These are phyloP conservation scores for Trichopria drosophilae DNA, from an alignment of 2,888 invertebrate genomes.

Conservation along the genomic window DNA sequence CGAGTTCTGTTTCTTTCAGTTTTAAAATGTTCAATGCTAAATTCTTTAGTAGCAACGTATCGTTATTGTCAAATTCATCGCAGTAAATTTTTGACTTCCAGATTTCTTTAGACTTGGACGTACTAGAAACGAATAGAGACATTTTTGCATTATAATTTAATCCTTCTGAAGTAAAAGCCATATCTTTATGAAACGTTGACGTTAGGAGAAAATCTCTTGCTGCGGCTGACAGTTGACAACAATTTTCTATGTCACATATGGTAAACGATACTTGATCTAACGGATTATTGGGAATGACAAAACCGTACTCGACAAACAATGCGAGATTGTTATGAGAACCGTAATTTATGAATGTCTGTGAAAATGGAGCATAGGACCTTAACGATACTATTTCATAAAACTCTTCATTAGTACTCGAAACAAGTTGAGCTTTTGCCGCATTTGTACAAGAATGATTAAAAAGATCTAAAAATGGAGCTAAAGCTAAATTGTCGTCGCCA, in stretches of 20 bases:
- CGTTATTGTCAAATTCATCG: slow-evolving; percentile 37
- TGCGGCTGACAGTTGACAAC: slow-evolving; percentile 52
- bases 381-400: slow-evolving; percentile 64
- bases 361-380: slow-evolving; percentile 63
- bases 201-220: slow-evolving; percentile 67
- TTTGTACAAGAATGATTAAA: slow-evolving; percentile 79
- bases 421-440: slow-evolving; percentile 61
- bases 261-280: slow-evolving; percentile 69
- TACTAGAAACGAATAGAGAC: slow-evolving; percentile 43
- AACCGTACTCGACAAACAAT: slow-evolving; percentile 86
- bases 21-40: slow-evolving; percentile 40
- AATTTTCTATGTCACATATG: slow-evolving; percentile 62
- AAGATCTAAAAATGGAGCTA: slow-evolving; percentile 88
- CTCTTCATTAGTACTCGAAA: slow-evolving; percentile 50
- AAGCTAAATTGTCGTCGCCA: slow-evolving; percentile 61
- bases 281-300: slow-evolving; percentile 70
- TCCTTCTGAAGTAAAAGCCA: slow-evolving; percentile 68
- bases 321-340: slow-evolving; percentile 80
- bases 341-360: slow-evolving; percentile 87
- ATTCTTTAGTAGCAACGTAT: slow-evolving; percentile 33
- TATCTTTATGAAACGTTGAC: slow-evolving; percentile 65
- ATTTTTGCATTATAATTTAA: slow-evolving; percentile 68
- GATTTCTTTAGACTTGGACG: slow-evolving; percentile 33
- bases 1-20: slow-evolving; percentile 37
- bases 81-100: slow-evolving; percentile 48